Evolutionary conservation across 2,888 invertebrate genomes (phyloP), one percentile per base, ranked within the genome.

Genomic region (Dilophus febrilis): DNA sequence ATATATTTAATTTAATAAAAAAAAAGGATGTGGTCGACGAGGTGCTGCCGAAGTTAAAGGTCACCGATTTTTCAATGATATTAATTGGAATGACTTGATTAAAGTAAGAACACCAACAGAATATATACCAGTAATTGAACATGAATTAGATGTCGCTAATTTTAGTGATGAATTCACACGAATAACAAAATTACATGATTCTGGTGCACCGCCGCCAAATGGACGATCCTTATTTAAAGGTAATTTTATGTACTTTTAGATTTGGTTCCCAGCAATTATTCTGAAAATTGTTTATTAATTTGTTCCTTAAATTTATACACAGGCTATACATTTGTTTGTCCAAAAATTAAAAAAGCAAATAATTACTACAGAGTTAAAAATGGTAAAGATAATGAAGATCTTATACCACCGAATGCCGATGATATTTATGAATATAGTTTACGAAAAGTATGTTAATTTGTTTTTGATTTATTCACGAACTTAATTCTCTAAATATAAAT

Each of bases 111-210:
- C 90, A 42, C 62, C 75, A 12, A 88, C 95, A 0, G 94, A 94
- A 2, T 91, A 94, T 65, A 77, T 82, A 48, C 97, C 95, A n/a
- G 71, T 72, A 42, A 79, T 95, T 40, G 67, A 68, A 47, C 73
- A 81, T 60, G 90, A 91, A 59, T 69, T 88, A 45, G 95, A 97
- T 64, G 88, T 90, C 12, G 86, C 87, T 55, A 94, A 97, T 69
- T 97, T 97, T 63, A 85, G 92, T 34, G 87, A 87, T 47, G 95
- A 97, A 65, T 97, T 97, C 64, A 97, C 95, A 0, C 76, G 78
- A 51, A 85, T 91, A 78, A 72, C 77, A 38, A 83, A 91, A 7
- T 79, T 85, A 0, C 92, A 94, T 64, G 90, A 91, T 5, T 92
- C 92, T 0, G 87, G 88, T 14, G 77, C 85, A 44, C 77, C 84